These are phyloP conservation scores for Cantharis lateralis DNA, from an alignment of 2,888 invertebrate genomes.

Conservation along the genomic window DNA sequence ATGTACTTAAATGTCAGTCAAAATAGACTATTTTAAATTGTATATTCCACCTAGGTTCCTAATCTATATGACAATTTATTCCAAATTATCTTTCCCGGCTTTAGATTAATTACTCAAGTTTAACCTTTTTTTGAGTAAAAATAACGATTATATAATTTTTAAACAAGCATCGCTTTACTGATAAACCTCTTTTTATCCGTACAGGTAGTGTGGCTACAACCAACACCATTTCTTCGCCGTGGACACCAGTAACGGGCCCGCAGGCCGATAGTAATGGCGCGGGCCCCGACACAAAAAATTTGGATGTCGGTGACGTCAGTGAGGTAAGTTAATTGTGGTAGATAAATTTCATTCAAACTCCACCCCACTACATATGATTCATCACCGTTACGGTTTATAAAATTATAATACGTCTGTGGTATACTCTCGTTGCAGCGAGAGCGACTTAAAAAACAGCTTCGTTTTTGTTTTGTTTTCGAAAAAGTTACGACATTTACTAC, in stretches of 20 bases:
- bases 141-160: background rate
- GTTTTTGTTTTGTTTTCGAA: background rate
- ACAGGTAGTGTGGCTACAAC: conserved; percentile 70
- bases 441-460: background rate
- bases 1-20: conserved; percentile 63
- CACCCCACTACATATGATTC: background rate
- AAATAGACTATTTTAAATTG: conserved; percentile 56
- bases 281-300: conserved; percentile 88
- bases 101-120: no score
- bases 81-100: background rate
- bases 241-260: conserved; percentile 89
- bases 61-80: background rate
- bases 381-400: background rate
- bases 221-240: conserved; percentile 96
- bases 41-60: background rate
- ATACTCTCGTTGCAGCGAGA: background rate
- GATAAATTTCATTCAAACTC: background rate
- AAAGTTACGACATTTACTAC: background rate
- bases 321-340: conserved; percentile 65
- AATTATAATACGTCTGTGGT: background rate
- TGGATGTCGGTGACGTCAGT: conserved; percentile 92
- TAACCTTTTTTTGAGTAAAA: background rate
- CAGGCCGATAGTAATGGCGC: conserved; percentile 90
- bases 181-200: conserved; percentile 39
- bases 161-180: background rate